A percentile compares a stretch with the other conserved stretches of the same genome.
phyloP scores from a whole-genome alignment of 2,113 vertebrate species.

The Pterocles orientalis region DNA sequence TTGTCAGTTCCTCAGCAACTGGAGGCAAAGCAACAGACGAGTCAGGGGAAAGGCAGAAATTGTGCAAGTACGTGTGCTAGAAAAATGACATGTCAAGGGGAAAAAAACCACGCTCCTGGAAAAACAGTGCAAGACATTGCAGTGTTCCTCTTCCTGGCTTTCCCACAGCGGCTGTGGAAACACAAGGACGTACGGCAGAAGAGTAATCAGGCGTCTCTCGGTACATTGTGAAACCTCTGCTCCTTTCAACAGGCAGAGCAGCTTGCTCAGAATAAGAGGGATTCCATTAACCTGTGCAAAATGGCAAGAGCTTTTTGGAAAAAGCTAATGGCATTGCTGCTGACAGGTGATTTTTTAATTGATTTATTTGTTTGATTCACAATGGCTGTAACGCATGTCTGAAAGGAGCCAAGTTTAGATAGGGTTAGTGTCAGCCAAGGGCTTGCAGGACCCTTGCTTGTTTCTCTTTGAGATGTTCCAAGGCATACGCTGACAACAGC shows the following conservation, averaged over 20 bases:
- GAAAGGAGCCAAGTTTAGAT: constrained; percentile 28
- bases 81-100: neutral
- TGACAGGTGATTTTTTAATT: neutral
- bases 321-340: neutral
- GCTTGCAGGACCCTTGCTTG: constrained; percentile 20
- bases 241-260: neutral
- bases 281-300: neutral
- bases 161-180: neutral
- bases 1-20: neutral
- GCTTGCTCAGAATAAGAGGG: neutral
- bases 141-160: constrained; percentile 1
- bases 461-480: constrained; percentile 24
- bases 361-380: constrained; percentile 29
- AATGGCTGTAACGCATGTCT: neutral
- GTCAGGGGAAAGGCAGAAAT: neutral
- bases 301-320: constrained; percentile 2
- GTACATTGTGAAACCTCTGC: neutral
- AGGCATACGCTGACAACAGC: neutral
- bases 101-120: neutral
- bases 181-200: neutral
- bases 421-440: constrained; percentile 29
- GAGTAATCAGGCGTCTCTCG: neutral
- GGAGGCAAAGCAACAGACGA: neutral
- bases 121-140: neutral
- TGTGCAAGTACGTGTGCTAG: neutral